These are phyloP conservation scores for Clepsis dumicolana DNA, from an alignment of 2,888 invertebrate genomes.

Conservation along the genomic window DNA sequence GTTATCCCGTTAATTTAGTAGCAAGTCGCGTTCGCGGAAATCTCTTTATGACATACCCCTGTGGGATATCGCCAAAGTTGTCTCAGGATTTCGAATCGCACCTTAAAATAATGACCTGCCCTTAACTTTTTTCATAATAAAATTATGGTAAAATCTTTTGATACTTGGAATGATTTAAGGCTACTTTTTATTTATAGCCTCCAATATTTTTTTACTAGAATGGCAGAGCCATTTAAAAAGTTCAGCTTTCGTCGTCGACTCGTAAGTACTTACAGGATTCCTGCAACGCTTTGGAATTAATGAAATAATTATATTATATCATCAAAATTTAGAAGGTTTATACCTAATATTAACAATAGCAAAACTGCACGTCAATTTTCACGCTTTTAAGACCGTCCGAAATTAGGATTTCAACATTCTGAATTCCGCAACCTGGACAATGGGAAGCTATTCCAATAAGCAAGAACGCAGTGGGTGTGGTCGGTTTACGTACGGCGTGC, in stretches of 20 bases:
- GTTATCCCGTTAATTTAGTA: conserved; percentile 79
- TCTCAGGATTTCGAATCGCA: conserved; percentile 66
- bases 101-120: conserved; percentile 61
- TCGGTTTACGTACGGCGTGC: conserved; percentile 59
- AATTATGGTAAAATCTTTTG: conserved; percentile 77
- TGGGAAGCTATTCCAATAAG: conserved; percentile 65
- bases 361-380: conserved; percentile 4
- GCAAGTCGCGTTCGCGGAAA: conserved; percentile 66
- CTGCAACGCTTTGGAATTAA: background rate
- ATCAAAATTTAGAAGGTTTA: background rate
- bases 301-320: background rate
- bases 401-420: conserved; percentile 18
- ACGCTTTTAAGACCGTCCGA: conserved; percentile 17
- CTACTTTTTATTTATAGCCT: conserved; percentile 75
- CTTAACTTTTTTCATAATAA: conserved; percentile 77
- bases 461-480: conserved; percentile 63
- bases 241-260: background rate
- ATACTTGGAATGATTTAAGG: conserved; percentile 73
- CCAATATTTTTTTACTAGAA: conserved; percentile 74
- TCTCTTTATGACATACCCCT: conserved; percentile 73
- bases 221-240: conserved; percentile 51
- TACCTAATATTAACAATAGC: background rate
- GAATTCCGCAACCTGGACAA: conserved; percentile 45
- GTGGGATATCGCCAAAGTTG: conserved; percentile 67
- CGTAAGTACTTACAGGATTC: background rate